Evolutionary conservation across 1,140 invertebrate genomes (phyloP).

Genomic region (Pseudomyrmex pallidus): DNA sequence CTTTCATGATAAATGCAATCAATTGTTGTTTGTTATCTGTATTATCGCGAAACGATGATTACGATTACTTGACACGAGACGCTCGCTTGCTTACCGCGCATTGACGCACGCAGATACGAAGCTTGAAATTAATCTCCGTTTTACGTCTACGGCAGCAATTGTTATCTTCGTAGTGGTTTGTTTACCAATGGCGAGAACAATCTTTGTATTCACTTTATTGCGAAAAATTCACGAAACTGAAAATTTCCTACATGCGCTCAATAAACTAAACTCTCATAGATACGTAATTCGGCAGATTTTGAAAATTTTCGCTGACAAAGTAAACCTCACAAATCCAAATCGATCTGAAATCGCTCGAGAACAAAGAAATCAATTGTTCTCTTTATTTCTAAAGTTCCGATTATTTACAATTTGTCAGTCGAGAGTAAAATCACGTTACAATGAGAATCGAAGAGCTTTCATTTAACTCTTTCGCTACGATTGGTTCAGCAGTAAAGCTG

Average conservation of each 20-base stretch:
- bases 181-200: conserved; percentile 67
- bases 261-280: too few species aligned
- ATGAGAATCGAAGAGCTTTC: too few species aligned
- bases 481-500: too few species aligned
- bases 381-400: too few species aligned
- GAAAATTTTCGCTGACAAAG: too few species aligned
- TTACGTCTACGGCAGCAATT: conserved; percentile 71
- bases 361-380: too few species aligned
- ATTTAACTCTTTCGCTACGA: too few species aligned
- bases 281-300: too few species aligned
- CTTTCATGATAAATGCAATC: conserved; percentile 28
- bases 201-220: conserved; percentile 71
- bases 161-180: conserved; percentile 67
- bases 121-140: conserved; percentile 78
- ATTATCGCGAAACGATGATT: conserved; percentile 15
- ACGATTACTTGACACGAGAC: conserved; percentile 4
- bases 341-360: too few species aligned
- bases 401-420: too few species aligned
- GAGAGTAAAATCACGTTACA: too few species aligned
- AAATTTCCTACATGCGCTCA: neutral
- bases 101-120: conserved; percentile 70
- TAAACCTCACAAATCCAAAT: too few species aligned
- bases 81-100: conserved; percentile 16
- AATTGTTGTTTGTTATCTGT: conserved; percentile 44
- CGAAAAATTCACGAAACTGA: conserved; percentile 42